Base-by-base conservation (phyloP, 35 echinoderm and acorn worm species). In the Strongylocentrotus purpuratus region DNA sequence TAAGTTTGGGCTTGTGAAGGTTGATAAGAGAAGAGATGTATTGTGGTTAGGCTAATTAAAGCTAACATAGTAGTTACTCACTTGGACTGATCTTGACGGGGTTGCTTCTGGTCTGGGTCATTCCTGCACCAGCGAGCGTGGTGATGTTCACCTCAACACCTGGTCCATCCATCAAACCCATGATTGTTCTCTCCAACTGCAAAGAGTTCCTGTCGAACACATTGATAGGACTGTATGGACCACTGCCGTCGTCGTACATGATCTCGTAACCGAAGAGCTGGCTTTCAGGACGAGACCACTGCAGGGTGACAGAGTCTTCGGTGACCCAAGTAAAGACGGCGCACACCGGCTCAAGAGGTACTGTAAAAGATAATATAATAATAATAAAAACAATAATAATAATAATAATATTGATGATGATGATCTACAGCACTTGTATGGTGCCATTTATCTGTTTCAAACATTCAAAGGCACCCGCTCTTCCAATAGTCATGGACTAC, bases 211-310 rank as follows among this genome's bases (percentile, higher is more conserved):
- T 50, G 91, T 47, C n/a, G 28, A 48, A 47, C 46, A 93, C 48
- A 14, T 46, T 9, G 14, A 32, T 31, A 25, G 48, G 31, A 4
- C 3, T 25, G 33, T 33, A 46, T 1, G 91, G 48, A 25, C 91
- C 48, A n/a, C 48, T 50, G 3, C 48, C 48, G 11, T 50, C 48
- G 17, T 31, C 9, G n/a, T 48, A 93, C 0, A 12, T 93, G 91
- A 93, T 93, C 46, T 58, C 46, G 48, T 93, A 93, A 11, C 91
- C 91, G 31, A 58, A 48, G 48, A 93, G 91, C n/a, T 47, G 15
- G 31, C 91, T 12, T 13, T 47, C 91, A 7, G 91, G 91, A 9
- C 91, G 91, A 4, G n/a, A 46, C 91, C 91, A 93, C 48, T 93
- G 91, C 2, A 93, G 14, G 3, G 48, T 93, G 20, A 93, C 91